Base-by-base conservation (phyloP, 35 echinoderm and acorn worm genomes). In the Ptychodera flava region DNA sequence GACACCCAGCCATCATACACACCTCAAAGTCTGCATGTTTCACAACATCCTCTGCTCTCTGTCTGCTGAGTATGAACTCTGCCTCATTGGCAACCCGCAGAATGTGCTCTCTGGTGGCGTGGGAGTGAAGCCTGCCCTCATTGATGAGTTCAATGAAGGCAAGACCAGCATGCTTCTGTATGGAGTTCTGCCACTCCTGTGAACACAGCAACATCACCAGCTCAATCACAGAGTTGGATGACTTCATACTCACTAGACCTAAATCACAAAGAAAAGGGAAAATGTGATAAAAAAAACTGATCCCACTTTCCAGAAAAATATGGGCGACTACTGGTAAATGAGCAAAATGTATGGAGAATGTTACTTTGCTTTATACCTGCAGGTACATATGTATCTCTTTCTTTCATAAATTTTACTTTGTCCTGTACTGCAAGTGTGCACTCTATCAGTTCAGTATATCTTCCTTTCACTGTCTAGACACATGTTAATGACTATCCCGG, bases 1-100 rank as follows among this genome's bases (percentile, higher is more conserved):
- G n/a, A n/a, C n/a, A n/a, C n/a, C n/a, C n/a, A n/a, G n/a, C n/a
- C n/a, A n/a, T n/a, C n/a, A n/a, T n/a, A n/a, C n/a, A n/a, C 36
- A 99, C 96, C 93, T 99, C 96, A 99, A 99, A 94, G 75, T 99
- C 96, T 1, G 96, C 96, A 86, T 99, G 96, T 78, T 94, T 99
- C 78, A 92, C 87, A 29, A 99, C 96, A 84, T 99, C 96, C 77
- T 99, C 96, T 6, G 96, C 96, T 52, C 93, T 83, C 52, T 99
- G 96, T 29, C 93, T 83, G 75, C 96, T 99, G 22, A 99, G 85
- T 31, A 99, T 99, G 31, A 99, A 99, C 84, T 99, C 96, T 75
- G 93, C 96, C 82, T 99, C 96, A 84, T 99, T 99, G 33, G 96
- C 96, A 28, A 94, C 96, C 81, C 95, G 83, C 64, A 99, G 31